phyloP scores from a whole-genome alignment of 2,797 vertebrate genomes.

The Emys orbicularis region DNA sequence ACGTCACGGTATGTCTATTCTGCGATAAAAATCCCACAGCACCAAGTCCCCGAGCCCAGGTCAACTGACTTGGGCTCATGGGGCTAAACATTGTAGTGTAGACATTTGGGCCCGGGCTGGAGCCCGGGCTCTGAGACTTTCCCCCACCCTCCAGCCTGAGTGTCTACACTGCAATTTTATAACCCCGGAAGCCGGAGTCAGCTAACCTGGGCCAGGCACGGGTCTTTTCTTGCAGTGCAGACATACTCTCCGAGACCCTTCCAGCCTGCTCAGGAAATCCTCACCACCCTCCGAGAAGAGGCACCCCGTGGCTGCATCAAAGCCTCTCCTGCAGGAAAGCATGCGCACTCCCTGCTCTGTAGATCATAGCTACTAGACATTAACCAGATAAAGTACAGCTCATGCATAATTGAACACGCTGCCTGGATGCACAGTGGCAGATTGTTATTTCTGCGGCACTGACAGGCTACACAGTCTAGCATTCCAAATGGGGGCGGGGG shows the following conservation, averaged over 20 bases:
- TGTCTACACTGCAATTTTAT: not conserved
- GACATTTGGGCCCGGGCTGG: not conserved
- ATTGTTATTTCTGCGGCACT: not conserved
- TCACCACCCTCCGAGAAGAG: not conserved
- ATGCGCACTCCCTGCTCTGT: not conserved
- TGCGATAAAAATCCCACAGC: not conserved
- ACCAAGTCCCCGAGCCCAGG: not conserved
- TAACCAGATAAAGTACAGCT: not conserved
- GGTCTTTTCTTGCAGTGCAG: not conserved
- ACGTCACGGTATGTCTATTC: fast-evolving
- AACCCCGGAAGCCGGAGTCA: not conserved
- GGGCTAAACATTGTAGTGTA: not conserved
- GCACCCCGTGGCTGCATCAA: not conserved
- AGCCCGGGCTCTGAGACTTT: not conserved
- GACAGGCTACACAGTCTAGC: not conserved
- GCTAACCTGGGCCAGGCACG: not conserved
- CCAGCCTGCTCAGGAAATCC: not conserved
- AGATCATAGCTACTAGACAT: not conserved
- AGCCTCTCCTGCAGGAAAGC: not conserved
- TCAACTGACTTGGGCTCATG: not conserved
- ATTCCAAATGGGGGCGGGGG: not conserved
- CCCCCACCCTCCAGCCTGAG: not conserved
- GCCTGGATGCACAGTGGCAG: not conserved
- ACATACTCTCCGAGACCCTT: too few relatives aligned
- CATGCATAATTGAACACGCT: not conserved